Base-by-base conservation (phyloP, 2,113 vertebrate species). In the Vireo altiloquus region DNA sequence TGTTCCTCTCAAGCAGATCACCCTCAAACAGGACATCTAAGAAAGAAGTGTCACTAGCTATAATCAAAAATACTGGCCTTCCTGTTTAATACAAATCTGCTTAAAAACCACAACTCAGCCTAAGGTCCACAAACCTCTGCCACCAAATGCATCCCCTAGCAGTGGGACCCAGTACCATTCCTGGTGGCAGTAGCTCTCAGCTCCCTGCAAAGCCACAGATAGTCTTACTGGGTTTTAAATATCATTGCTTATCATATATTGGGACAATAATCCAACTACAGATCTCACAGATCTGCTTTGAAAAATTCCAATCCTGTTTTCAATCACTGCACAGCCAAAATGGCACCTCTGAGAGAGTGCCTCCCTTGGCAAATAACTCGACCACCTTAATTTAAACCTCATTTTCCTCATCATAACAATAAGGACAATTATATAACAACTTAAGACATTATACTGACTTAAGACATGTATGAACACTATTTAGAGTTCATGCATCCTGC, bases 161-260 rank as follows among this genome's bases (percentile, higher is more conserved):
- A 3, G 22, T 5, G 20, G 19, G 50, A 74, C 11, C 14, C 46
- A 69, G 72, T 19, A 21, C 22, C 15, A 8, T 44, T 56, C 64
- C 20, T 31, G 15, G 21, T 3, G 1, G 52, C 13, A 11, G 33
- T 30, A 52, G 16, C 25, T 63, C 30, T 71, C 52, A 50, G 39
- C 23, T 66, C 7, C 6, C 1, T 68, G 27, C 0, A 1, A 92
- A 90, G 33, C 7, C 31, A 47, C 3, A 3, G 39, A 37, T 15
- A 33, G 19, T 46, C 70, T 56, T 39, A 35, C 6, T 15, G 14
- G 17, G 9, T 8, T 60, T 90, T 63, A 70, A 39, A 25, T n/a
- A 23, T 8, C 0, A 0, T n/a, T 54, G 21, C 27, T 57, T 31
- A 31, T 21, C 1, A 0, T 21, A 6, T 31, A 14, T 6, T 59